Evolutionary conservation across 2,797 vertebrate genomes (phyloP).

Genomic region (Brachyrhaphis roseni): DNA sequence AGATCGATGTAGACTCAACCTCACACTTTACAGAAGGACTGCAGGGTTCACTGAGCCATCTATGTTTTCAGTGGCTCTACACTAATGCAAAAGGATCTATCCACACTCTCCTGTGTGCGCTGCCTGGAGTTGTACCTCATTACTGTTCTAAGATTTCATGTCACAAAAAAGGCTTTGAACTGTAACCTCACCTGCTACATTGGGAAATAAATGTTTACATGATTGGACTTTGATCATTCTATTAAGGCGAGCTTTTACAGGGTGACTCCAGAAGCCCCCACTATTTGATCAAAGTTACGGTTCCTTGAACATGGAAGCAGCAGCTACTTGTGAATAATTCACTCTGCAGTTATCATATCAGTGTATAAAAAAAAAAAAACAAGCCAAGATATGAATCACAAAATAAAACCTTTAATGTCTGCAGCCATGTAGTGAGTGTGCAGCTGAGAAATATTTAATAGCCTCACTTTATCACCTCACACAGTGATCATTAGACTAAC

Average conservation of each 20-base stretch:
- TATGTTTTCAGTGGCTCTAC: not conserved
- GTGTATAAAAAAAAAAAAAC: constrained; percentile 65
- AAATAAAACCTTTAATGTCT: constrained; percentile 40
- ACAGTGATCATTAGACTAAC: constrained; percentile 48
- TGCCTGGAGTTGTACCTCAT: constrained; percentile 1
- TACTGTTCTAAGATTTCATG: constrained; percentile 13
- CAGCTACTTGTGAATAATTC: constrained; percentile 70
- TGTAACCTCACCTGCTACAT: constrained; percentile 27
- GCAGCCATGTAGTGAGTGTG: constrained; percentile 18
- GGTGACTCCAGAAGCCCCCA: constrained; percentile 38
- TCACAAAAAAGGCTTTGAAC: constrained; percentile 24
- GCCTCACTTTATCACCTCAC: constrained; percentile 28
- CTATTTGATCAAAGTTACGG: constrained; percentile 56
- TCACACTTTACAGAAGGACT: constrained; percentile 5
- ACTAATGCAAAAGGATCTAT: not conserved
- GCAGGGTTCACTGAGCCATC: not conserved
- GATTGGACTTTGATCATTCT: constrained; percentile 55
- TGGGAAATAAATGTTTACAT: constrained; percentile 51
- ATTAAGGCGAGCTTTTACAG: constrained; percentile 23
- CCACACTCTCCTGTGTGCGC: not conserved
- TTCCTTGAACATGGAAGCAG: constrained; percentile 60
- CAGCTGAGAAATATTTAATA: constrained; percentile 29
- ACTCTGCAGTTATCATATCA: constrained; percentile 71
- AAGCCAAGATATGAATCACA: constrained; percentile 42
- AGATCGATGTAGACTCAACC: constrained; percentile 1